Conservation (phyloP, 2,113 vertebrate species). For the Protobothrops flavoviridis region DNA sequence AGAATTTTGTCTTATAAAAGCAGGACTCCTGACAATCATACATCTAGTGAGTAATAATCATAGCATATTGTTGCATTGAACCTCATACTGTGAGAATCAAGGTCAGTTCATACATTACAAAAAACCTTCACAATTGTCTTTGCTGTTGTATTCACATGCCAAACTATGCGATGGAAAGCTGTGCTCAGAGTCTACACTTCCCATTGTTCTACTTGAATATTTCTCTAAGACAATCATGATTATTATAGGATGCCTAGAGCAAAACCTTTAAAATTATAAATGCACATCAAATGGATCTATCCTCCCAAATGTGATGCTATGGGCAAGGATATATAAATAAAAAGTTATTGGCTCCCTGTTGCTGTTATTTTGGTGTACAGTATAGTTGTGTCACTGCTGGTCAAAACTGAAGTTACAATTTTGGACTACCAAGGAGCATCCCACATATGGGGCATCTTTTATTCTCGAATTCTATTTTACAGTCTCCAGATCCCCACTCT, state of each 20-base stretch:
- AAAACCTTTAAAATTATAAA: neutral
- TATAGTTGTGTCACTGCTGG: neutral
- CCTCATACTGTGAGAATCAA: slow-evolving; percentile 5
- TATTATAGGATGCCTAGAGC: neutral
- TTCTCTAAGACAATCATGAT: neutral
- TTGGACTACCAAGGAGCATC: neutral
- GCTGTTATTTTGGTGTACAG: neutral
- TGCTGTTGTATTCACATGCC: neutral
- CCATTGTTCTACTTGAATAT: neutral
- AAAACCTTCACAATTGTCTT: neutral
- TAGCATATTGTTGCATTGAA: slow-evolving; percentile 1
- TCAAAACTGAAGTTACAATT: neutral
- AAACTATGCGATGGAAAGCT: neutral
- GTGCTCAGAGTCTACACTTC: neutral
- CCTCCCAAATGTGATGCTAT: neutral
- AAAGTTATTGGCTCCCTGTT: neutral
- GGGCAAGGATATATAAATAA: neutral
- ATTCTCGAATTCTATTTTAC: neutral
- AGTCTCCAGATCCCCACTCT: neutral
- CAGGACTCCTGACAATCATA: slow-evolving; percentile 10
- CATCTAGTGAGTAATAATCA: neutral
- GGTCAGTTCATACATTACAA: slow-evolving; percentile 1
- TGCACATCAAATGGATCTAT: neutral
- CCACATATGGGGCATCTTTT: neutral
- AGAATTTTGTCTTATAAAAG: slow-evolving; percentile 3